These are phyloP conservation scores for Gambelia wislizenii DNA, from an alignment of 2,797 vertebrate species.

Conservation along the genomic window DNA sequence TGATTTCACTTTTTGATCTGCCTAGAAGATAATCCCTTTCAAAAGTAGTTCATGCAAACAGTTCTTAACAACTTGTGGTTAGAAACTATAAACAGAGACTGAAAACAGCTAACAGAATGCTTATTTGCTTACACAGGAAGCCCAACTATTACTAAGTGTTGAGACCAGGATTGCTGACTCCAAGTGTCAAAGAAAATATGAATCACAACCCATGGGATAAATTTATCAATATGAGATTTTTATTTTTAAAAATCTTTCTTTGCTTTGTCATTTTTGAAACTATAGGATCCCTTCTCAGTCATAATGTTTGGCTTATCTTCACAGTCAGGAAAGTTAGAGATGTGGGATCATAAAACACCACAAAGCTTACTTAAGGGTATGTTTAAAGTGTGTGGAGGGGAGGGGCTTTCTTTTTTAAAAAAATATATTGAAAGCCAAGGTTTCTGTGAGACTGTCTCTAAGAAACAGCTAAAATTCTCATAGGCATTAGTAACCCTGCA, in stretches of 20 bases:
- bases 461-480: constrained; percentile 23
- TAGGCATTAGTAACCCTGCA: constrained; percentile 23
- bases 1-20: not conserved
- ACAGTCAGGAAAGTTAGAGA: constrained; percentile 5
- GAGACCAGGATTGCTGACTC: constrained; percentile 16
- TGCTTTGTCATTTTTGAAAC: constrained; percentile 9
- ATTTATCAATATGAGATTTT: not conserved
- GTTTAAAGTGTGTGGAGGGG: constrained; percentile 8
- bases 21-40: rapidly evolving
- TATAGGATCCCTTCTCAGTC: constrained; percentile 4
- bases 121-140: not conserved
- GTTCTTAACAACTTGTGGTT: constrained; percentile 18
- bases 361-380: constrained; percentile 24
- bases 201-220: too few species aligned
- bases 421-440: constrained; percentile 24
- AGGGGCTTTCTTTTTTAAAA: not conserved
- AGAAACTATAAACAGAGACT: not conserved
- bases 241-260: not conserved
- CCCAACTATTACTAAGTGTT: not conserved
- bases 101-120: not conserved
- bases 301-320: constrained; percentile 17
- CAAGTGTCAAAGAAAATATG: constrained; percentile 6
- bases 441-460: constrained; percentile 18
- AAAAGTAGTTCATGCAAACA: not conserved
- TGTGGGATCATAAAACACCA: constrained; percentile 13